Evolutionary conservation across 1,140 invertebrate species (phyloP).

Genomic region (Acromyrmex echinatior): DNA sequence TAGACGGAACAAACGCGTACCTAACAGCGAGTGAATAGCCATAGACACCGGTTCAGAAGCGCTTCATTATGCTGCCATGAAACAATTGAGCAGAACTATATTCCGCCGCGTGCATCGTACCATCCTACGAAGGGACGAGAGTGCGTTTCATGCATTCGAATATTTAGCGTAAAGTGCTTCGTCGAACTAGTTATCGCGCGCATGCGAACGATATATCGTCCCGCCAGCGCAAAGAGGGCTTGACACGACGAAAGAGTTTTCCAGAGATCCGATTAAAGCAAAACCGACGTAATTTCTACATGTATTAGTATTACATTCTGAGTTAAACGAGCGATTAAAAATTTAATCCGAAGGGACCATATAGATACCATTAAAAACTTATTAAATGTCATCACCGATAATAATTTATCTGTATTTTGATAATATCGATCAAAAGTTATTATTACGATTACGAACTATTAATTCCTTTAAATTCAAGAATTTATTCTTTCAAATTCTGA

Average conservation of each 20-base stretch:
- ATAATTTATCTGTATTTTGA: background rate
- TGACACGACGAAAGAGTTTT: conserved; percentile 34
- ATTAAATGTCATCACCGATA: background rate
- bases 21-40: conserved; percentile 42
- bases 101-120: conserved; percentile 48
- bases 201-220: conserved; percentile 47
- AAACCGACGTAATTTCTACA: conserved; percentile 14
- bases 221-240: conserved; percentile 24
- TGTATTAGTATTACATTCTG: background rate
- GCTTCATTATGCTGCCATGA: conserved; percentile 60
- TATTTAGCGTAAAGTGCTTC: conserved; percentile 57
- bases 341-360: background rate
- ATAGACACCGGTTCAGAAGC: conserved; percentile 47
- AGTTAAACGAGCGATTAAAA: background rate
- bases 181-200: conserved; percentile 56
- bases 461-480: background rate
- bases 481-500: background rate
- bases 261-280: conserved; percentile 27
- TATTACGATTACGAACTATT: background rate
- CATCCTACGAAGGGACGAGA: conserved; percentile 57
- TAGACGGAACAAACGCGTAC: conserved; percentile 31
- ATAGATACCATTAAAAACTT: background rate
- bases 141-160: conserved; percentile 63
- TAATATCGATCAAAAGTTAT: background rate
- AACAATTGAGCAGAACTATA: conserved; percentile 61